Evolutionary conservation across 2,888 invertebrate species (phyloP).

Genomic region (Tinea trinotella): DNA sequence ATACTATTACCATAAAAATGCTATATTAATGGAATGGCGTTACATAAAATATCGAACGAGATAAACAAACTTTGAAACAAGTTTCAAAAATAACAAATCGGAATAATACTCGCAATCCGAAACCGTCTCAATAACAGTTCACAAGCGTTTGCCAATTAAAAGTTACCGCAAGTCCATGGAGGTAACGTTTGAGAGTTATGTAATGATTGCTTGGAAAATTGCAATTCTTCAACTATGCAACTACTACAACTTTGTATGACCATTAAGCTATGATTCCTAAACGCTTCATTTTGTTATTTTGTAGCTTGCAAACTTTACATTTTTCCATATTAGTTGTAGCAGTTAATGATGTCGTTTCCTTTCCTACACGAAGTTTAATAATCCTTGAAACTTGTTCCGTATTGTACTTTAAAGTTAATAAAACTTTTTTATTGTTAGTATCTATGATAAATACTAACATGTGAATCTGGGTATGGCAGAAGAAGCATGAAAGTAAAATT

Average conservation of each 20-base stretch:
- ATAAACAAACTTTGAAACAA: constrained; percentile 2
- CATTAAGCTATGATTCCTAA: constrained; percentile 4
- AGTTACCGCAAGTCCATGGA: constrained; percentile 35
- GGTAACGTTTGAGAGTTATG: constrained; percentile 9
- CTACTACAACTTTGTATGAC: not conserved
- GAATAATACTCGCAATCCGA: not conserved
- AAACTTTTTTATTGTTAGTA: not conserved
- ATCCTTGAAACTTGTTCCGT: not conserved
- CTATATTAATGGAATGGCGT: too few relatives aligned
- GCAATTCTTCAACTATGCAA: constrained; percentile 2
- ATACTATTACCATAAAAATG: too few relatives aligned
- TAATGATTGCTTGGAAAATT: constrained; percentile 16
- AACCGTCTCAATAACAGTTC: constrained; percentile 28
- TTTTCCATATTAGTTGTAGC: not conserved
- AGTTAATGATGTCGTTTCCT: not conserved
- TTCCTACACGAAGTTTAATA: not conserved
- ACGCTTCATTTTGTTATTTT: not conserved
- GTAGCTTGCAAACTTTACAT: not conserved
- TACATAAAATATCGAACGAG: constrained; percentile 1
- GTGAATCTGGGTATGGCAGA: too few relatives aligned
- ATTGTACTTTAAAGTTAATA: too few relatives aligned
- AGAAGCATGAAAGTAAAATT: too few relatives aligned
- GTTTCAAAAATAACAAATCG: constrained; percentile 7
- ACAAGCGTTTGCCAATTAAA: constrained; percentile 54
- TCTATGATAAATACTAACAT: too few relatives aligned